Evolutionary conservation across 2,797 vertebrate species (phyloP), one percentile per base, ranked within the genome.

Genomic region (Loris lydekkerianus): DNA sequence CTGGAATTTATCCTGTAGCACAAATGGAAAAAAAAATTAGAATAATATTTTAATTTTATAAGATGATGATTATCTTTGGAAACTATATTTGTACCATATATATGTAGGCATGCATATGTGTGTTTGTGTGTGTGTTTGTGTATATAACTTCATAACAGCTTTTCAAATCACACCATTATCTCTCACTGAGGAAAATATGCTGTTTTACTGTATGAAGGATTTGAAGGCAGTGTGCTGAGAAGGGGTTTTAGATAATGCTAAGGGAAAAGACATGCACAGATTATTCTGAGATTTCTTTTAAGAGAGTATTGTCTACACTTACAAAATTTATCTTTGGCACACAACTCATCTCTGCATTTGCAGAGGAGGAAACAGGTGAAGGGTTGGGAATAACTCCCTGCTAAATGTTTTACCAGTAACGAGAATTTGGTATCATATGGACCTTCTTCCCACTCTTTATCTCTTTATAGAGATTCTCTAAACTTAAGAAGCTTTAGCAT

Each of bases 31-130:
- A 86, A 86, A 83, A 76, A 85, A 88, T 53, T 84, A 87, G 40
- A 90, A 63, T 75, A 65, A 72, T 65, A 72, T 72, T 67, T 97
- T 56, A 89, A 29, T 67, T 83, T 75, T 95, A 87, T 0, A 91
- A 80, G 77, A 63, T 72, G 29, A 83, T 95, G 2, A 60, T 65
- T 93, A 76, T 63, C 34, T 85, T 85, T 93, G 37, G 25, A 49
- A 92, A 40, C 75, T 67, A 29, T 20, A 37, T 61, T 80, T 67
- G 86, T 34, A 29, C 21, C 10, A n/a, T 85, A 5, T 37, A 11
- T 49, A 10, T 31, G 14, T 82, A 70, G 49, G 49, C 49, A 53
- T 53, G 49, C 14, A 4, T 70, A 10, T 70, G 2, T 53, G 13
- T 53, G 15, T 78, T 7, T 77, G 9, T 86, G 4, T 31, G 25